Evolutionary conservation across 2,888 invertebrate genomes (phyloP).

Genomic region (Limenitis camilla): DNA sequence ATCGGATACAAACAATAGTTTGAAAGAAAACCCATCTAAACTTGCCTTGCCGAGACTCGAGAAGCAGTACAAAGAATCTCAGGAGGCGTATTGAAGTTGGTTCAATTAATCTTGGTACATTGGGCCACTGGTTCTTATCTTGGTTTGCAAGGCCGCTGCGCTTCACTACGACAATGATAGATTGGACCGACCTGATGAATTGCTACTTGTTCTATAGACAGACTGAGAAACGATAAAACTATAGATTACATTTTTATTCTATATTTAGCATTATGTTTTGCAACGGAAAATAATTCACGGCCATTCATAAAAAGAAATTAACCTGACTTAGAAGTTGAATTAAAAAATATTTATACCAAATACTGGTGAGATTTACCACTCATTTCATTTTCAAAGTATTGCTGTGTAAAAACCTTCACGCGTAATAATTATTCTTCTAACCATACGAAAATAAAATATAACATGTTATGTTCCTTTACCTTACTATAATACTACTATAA

Average conservation of each 20-base stretch:
- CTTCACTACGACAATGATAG: slow-evolving; percentile 50
- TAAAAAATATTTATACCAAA: too few relatives aligned
- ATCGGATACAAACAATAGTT: too few relatives aligned
- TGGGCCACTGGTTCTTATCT: slow-evolving; percentile 41
- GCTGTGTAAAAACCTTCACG: too few relatives aligned
- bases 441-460: too few relatives aligned
- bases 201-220: slow-evolving; percentile 29
- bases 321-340: too few relatives aligned
- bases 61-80: slow-evolving; percentile 4
- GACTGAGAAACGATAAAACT: slow-evolving; percentile 12
- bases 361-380: too few relatives aligned
- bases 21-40: neutral
- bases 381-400: too few relatives aligned
- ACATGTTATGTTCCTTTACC: too few relatives aligned
- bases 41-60: neutral
- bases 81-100: slow-evolving; percentile 10
- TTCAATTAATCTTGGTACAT: slow-evolving; percentile 40
- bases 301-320: too few relatives aligned
- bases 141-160: slow-evolving; percentile 45
- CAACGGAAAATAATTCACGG: too few relatives aligned
- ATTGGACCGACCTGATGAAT: slow-evolving; percentile 52
- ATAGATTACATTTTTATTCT: neutral
- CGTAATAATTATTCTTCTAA: too few relatives aligned
- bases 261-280: neutral
- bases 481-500: too few relatives aligned